phyloP scores from a whole-genome alignment of 2,888 invertebrate species.

The Drosophila mettleri region DNA sequence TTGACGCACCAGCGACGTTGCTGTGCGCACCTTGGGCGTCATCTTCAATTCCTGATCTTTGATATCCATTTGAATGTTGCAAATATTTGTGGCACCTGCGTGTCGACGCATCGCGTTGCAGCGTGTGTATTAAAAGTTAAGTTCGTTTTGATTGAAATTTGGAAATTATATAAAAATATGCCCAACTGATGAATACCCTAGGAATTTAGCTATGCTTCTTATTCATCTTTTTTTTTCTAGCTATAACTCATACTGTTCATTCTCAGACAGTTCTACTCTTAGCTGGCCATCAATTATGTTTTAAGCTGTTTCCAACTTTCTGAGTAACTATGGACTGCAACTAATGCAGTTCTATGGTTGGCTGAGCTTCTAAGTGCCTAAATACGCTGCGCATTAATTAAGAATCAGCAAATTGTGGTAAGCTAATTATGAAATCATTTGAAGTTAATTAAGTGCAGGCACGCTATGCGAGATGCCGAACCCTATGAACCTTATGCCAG shows the following conservation, averaged over 20 bases:
- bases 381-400: slow-evolving; percentile 46
- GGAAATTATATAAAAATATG: too few species aligned
- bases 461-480: slow-evolving; percentile 44
- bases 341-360: slow-evolving; percentile 49
- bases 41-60: slow-evolving; percentile 35
- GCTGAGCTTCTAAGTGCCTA: slow-evolving; percentile 45
- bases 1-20: slow-evolving; percentile 58
- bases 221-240: too few species aligned
- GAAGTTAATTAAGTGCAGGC: slow-evolving; percentile 48
- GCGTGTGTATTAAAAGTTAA: slow-evolving; percentile 22
- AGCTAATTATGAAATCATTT: slow-evolving; percentile 50
- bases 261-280: background rate
- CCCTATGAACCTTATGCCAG: slow-evolving; percentile 22
- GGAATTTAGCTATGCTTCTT: too few species aligned
- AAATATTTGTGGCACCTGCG: slow-evolving; percentile 49
- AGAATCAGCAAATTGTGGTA: slow-evolving; percentile 43
- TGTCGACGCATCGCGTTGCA: slow-evolving; percentile 9
- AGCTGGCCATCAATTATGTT: background rate
- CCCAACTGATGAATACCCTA: too few species aligned
- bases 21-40: slow-evolving; percentile 35
- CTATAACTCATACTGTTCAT: background rate
- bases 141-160: too few species aligned
- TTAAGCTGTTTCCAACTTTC: background rate
- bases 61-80: slow-evolving; percentile 54
- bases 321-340: slow-evolving; percentile 13